These are phyloP conservation scores for Callionymus lyra DNA, from an alignment of 2,113 vertebrate species.

Conservation along the genomic window DNA sequence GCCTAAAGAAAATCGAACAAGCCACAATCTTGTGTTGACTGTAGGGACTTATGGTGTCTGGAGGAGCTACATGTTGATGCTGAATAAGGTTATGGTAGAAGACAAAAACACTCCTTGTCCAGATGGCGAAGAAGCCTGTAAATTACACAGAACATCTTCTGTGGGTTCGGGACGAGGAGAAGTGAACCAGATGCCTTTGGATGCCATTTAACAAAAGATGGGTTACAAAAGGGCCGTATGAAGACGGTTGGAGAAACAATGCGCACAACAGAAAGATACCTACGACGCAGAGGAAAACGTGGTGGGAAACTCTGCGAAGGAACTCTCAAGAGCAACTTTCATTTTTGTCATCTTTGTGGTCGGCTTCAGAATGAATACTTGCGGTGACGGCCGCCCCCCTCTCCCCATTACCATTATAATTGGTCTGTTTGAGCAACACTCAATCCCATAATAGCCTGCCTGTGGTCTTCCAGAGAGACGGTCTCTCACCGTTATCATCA, in stretches of 20 bases:
- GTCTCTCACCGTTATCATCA: conserved; percentile 17
- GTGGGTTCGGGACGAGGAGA: too few species aligned
- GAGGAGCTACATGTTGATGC: too few species aligned
- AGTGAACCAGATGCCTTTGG: too few species aligned
- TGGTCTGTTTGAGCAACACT: conserved; percentile 49
- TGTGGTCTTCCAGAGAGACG: conserved; percentile 39
- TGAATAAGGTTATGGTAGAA: too few species aligned
- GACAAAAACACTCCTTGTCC: too few species aligned
- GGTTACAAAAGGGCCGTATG: background rate
- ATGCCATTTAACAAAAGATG: too few species aligned
- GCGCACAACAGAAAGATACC: background rate
- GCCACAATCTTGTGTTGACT: too few species aligned
- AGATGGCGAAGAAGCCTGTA: too few species aligned
- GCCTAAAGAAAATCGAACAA: too few species aligned
- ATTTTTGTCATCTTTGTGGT: conserved; percentile 36
- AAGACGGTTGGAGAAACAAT: background rate
- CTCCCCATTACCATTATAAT: conserved; percentile 43
- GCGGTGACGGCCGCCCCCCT: conserved; percentile 18
- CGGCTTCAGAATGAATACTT: conserved; percentile 18
- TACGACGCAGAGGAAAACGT: background rate
- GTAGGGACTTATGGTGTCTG: too few species aligned
- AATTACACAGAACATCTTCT: too few species aligned
- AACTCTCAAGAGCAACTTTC: conserved; percentile 21
- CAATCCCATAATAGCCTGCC: conserved; percentile 48
- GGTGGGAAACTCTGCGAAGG: background rate